phyloP scores from a whole-genome alignment of 2,797 vertebrate species.

The Oryzias dopingdopingensis region DNA sequence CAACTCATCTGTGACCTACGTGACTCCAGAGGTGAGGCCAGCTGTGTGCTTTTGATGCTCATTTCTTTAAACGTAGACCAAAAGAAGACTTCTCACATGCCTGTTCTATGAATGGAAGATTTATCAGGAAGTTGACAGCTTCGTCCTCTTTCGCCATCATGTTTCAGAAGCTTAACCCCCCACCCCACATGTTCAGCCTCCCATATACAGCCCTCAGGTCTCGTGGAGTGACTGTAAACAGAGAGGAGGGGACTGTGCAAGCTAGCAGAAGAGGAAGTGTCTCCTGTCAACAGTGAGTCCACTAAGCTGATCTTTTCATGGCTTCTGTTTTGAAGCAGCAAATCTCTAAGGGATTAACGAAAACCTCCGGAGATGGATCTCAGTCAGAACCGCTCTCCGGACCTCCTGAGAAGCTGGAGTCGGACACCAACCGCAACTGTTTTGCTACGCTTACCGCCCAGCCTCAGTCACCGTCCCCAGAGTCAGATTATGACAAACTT shows the following conservation, averaged over 20 bases:
- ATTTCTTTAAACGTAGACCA: conserved; percentile 38
- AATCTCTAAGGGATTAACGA: conserved; percentile 42
- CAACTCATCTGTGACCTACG: conserved; percentile 30
- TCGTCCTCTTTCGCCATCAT: background rate
- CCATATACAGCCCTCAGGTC: conserved; percentile 23
- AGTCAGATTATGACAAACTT: conserved; percentile 83
- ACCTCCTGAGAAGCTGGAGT: conserved; percentile 20
- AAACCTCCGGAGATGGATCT: conserved; percentile 8
- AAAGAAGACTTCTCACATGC: conserved; percentile 20
- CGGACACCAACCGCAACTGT: conserved; percentile 15
- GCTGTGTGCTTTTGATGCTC: background rate
- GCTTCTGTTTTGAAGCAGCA: conserved; percentile 66
- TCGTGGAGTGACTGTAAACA: conserved; percentile 54
- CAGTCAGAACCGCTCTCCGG: conserved; percentile 8
- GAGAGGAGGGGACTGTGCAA: conserved; percentile 20
- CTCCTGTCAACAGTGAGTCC: conserved; percentile 8
- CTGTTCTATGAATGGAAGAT: background rate
- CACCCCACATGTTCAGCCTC: background rate
- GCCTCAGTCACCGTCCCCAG: conserved; percentile 75
- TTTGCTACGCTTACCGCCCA: conserved; percentile 32
- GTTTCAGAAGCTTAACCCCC: background rate
- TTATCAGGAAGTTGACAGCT: conserved; percentile 9
- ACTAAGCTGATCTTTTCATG: conserved; percentile 49
- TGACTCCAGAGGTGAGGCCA: conserved; percentile 59
- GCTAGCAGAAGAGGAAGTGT: conserved; percentile 64